These are phyloP conservation scores for Sebastes trivittatus DNA, from an alignment of 2,797 vertebrate species.

Conservation along the genomic window DNA sequence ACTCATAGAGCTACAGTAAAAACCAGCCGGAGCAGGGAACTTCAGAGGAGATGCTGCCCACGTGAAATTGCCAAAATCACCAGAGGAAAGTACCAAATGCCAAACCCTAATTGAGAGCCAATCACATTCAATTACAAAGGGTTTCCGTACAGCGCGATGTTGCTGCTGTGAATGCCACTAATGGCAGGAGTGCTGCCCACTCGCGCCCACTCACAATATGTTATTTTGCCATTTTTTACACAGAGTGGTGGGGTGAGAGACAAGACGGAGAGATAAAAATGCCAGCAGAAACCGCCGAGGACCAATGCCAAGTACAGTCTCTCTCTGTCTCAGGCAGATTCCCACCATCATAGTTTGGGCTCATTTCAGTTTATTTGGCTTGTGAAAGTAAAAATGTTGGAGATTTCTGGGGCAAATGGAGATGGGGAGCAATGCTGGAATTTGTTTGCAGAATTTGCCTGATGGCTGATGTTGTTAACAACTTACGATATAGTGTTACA, in stretches of 20 bases:
- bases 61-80: slow-evolving; percentile 33
- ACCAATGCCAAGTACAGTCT: slow-evolving; percentile 21
- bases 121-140: slow-evolving; percentile 40
- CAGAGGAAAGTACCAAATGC: slow-evolving; percentile 35
- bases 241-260: neutral
- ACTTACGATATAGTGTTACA: neutral
- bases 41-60: slow-evolving; percentile 26
- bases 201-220: slow-evolving; percentile 56
- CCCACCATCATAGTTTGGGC: neutral
- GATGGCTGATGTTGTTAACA: neutral
- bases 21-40: neutral
- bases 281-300: neutral
- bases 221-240: slow-evolving; percentile 5
- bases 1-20: slow-evolving; percentile 36
- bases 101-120: slow-evolving; percentile 37
- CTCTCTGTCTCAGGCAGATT: neutral
- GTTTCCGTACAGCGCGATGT: neutral
- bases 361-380: slow-evolving; percentile 3
- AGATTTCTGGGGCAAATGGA: neutral
- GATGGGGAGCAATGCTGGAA: neutral
- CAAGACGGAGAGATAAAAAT: neutral
- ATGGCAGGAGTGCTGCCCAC: slow-evolving; percentile 35
- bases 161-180: neutral
- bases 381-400: neutral
- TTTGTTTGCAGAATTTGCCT: neutral